Evolutionary conservation across 2,888 invertebrate genomes (phyloP), one percentile per base, ranked within the genome.

Genomic region (Lithophane leautieri): DNA sequence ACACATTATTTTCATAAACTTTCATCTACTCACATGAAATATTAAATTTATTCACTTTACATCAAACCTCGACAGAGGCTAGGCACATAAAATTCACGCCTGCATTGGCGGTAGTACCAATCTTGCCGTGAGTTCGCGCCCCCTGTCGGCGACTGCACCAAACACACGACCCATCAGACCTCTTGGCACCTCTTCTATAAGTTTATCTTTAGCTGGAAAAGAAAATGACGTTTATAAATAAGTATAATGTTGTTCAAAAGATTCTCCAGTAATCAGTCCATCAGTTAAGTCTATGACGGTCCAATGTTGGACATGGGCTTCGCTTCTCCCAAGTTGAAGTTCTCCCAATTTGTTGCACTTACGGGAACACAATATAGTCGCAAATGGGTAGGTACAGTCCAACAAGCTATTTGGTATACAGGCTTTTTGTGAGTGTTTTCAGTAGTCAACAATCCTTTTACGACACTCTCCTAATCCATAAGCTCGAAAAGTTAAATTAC

Each of bases 61-160:
- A 62, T 77, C 74, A 42, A 42, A 16, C 40, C 11, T 47, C 34
- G 28, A 11, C 11, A 0, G 56, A 56, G 25, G 50, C 40, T 72
- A 63, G 42, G 54, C 14, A 56, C 16, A 8, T 6, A 22, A n/a
- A 42, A 28, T n/a, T 82, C 81, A 93, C 22, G 93, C 93, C 47
- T 93, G 93, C 8, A 89, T 83, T 40, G 87, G 91, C 60, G 81
- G 94, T 42, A 93, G 86, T 9, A 93, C 93, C 6, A 95, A 87
- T n/a, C 94, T 89, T 16, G 94, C 93, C 0, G 95, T 94, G 58
- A 96, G 93, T 70, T 93, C 95, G 1, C 96, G 88, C 7, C 96
- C 95, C 16, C 94, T 90, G 19, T 92, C 95, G 9, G 96, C 95
- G 34, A 96, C 94, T 0, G 94, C 96, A 8, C 94, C 94, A 50